phyloP scores from a whole-genome alignment of 1,140 invertebrate species.

The Philaenus spumarius region DNA sequence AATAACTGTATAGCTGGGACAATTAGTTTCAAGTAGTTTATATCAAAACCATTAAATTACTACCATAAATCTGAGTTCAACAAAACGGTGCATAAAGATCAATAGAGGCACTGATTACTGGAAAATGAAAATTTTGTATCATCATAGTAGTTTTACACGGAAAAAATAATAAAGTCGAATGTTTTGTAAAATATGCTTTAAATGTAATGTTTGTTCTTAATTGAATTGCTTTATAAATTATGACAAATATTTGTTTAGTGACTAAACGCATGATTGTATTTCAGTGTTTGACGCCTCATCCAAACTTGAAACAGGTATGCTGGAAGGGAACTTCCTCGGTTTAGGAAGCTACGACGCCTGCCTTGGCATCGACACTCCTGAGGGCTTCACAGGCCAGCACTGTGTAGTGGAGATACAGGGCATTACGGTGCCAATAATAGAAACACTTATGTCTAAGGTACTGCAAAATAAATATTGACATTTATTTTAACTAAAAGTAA shows the following conservation, averaged over 20 bases:
- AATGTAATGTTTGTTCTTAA: neutral
- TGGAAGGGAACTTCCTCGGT: slow-evolving; percentile 3
- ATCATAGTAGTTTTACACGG: neutral
- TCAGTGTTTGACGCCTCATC: slow-evolving; percentile 1
- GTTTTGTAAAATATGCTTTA: neutral
- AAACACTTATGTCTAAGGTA: too few relatives aligned
- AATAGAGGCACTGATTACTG: neutral
- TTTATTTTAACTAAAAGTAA: too few relatives aligned
- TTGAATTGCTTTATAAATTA: neutral
- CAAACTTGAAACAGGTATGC: neutral
- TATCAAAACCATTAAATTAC: too few relatives aligned
- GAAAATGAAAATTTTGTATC: neutral
- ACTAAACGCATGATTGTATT: neutral
- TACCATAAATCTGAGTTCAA: too few relatives aligned
- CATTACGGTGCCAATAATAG: too few relatives aligned
- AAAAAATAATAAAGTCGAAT: neutral
- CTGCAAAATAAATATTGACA: too few relatives aligned
- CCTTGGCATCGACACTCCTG: neutral
- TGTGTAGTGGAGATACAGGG: neutral
- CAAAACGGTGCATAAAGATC: neutral
- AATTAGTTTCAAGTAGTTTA: too few relatives aligned
- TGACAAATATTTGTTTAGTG: neutral
- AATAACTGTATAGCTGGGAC: too few relatives aligned
- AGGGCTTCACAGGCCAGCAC: neutral
- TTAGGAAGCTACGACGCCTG: slow-evolving; percentile 4